Evolutionary conservation across 2,797 vertebrate genomes (phyloP).

Genomic region (Sarcophilus harrisii): DNA sequence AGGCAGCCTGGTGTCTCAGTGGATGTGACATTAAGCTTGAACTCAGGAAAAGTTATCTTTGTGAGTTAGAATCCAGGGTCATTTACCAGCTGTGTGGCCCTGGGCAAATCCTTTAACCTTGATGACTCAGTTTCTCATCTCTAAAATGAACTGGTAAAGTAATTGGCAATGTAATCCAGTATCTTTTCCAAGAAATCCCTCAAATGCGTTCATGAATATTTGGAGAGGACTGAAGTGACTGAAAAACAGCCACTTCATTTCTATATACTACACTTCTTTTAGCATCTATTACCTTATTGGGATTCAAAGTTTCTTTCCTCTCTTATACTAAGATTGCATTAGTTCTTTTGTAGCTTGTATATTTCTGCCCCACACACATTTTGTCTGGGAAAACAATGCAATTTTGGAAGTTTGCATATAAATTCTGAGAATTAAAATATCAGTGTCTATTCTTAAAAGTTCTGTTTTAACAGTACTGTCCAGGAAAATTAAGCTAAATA

Average conservation of each 20-base stretch:
- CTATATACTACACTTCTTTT: background rate
- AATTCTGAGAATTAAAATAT: constrained; percentile 34
- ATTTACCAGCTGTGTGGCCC: background rate
- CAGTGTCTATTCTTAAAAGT: background rate
- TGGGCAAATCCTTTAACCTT: background rate
- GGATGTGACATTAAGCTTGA: too few species aligned
- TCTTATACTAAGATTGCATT: background rate
- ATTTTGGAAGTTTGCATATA: constrained; percentile 8
- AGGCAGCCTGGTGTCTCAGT: background rate
- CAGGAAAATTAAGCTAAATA: background rate
- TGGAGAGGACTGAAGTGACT: background rate
- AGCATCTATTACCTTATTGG: background rate
- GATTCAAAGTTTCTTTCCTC: background rate
- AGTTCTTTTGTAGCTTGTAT: background rate
- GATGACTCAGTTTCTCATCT: background rate
- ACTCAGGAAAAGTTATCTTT: too few species aligned
- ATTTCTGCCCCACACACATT: background rate
- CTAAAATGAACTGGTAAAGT: background rate
- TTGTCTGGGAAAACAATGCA: constrained; percentile 68
- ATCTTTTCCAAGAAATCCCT: background rate
- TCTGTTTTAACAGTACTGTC: constrained; percentile 39
- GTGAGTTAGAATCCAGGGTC: too few species aligned
- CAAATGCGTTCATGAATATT: background rate
- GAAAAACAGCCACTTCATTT: background rate
- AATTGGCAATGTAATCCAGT: background rate